Percentiles rank a stretch among this genome's conserved stretches.
Conservation (phyloP, 2,797 vertebrate species). For the Mormyrops boulengeri region DNA sequence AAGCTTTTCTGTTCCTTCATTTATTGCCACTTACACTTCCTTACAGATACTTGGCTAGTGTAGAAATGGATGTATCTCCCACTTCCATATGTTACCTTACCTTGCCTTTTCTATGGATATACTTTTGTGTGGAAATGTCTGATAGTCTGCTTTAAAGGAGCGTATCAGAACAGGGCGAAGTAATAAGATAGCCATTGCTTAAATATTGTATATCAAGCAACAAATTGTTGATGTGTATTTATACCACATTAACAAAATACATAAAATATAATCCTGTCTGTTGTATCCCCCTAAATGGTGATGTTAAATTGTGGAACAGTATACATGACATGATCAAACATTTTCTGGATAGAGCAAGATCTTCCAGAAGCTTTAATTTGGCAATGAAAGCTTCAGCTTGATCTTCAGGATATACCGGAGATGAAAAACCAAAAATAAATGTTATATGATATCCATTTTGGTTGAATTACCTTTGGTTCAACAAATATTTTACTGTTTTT, state of each 20-base stretch:
- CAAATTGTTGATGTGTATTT: constrained; percentile 3
- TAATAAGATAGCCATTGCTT: background rate
- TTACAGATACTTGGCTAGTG: constrained; percentile 2
- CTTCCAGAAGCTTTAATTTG: constrained; percentile 3
- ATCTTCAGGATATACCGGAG: background rate
- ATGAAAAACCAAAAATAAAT: constrained; percentile 16
- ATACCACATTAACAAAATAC: background rate
- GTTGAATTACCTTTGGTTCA: background rate
- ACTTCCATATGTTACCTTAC: background rate
- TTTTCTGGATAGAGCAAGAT: background rate
- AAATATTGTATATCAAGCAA: background rate
- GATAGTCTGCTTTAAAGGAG: background rate
- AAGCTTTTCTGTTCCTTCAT: background rate
- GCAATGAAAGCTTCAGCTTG: background rate
- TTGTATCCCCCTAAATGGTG: background rate
- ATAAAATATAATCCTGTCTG: background rate
- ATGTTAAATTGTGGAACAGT: background rate
- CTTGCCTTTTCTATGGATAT: background rate
- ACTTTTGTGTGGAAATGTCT: constrained; percentile 1
- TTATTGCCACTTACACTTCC: background rate
- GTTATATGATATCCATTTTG: background rate
- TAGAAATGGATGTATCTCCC: background rate
- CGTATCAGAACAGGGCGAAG: background rate
- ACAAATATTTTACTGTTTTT: background rate
- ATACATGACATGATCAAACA: background rate